These are phyloP conservation scores for Azemiops feae DNA, from an alignment of 2,113 vertebrate genomes.

Conservation along the genomic window DNA sequence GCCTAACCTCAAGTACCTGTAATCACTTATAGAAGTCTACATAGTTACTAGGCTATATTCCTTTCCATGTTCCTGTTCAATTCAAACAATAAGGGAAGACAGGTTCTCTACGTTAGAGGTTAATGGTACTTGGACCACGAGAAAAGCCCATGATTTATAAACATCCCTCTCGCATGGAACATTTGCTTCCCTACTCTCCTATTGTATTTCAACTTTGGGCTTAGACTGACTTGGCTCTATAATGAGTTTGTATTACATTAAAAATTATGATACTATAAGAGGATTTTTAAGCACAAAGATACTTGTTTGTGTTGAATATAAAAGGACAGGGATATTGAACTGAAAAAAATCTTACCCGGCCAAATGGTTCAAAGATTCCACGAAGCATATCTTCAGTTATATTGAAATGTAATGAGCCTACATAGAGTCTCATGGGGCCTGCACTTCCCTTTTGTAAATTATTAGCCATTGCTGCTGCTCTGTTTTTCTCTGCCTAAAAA, in stretches of 20 bases:
- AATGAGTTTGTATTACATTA: not conserved
- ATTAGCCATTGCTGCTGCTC: slow-evolving; percentile 93
- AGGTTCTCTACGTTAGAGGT: not conserved
- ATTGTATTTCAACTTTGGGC: not conserved
- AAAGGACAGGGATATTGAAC: not conserved
- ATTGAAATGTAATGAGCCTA: slow-evolving; percentile 95
- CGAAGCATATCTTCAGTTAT: slow-evolving; percentile 98
- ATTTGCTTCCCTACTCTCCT: not conserved
- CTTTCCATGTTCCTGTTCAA: not conserved
- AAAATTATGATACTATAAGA: not conserved
- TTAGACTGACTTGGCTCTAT: not conserved
- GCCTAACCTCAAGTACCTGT: not conserved
- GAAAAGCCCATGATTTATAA: not conserved
- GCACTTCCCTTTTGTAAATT: slow-evolving; percentile 89
- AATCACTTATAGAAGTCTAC: not conserved
- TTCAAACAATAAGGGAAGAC: not conserved
- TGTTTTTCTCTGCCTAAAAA: slow-evolving; percentile 92
- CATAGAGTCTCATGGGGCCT: slow-evolving; percentile 92
- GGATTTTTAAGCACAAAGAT: not conserved
- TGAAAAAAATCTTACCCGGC: slow-evolving; percentile 74
- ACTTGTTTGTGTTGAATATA: not conserved
- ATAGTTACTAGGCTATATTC: not conserved
- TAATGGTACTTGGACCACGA: not conserved
- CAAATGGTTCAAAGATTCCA: slow-evolving; percentile 96
- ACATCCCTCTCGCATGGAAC: not conserved